Base-by-base conservation (phyloP, 1,140 invertebrate species). In the Drosophila carrolli region DNA sequence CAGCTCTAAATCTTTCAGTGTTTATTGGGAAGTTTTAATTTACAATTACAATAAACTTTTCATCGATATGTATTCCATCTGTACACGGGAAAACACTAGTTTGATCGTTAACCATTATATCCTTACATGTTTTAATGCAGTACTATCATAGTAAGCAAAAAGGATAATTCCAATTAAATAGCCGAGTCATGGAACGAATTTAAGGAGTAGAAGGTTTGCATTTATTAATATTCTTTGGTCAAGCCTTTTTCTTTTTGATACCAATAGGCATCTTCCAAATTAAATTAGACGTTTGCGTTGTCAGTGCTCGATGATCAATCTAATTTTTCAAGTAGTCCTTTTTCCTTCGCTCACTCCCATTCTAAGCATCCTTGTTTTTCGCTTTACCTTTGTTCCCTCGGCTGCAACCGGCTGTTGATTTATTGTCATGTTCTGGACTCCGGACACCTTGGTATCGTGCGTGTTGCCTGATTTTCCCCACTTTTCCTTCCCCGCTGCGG, bases 381-480 rank as follows among this genome's bases (percentile, higher is more conserved):
- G 14, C 13, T 16, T 44, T 23, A 35, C 10, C 47, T 55, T 23
- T 32, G 16, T 37, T 27, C 16, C 14, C 27, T 59, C 55, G 41
- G 10, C 72, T 35, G 27, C 50, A 74, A 48, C 57, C 27, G 59
- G 37, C 54, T 62, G 55, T 88, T 88, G 84, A 88, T 88, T 88
- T 88, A 88, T 88, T 78, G 66, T 63, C 84, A 73, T 88, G 80
- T 83, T 82, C 80, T 75, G 71, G 71, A 84, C 76, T 68, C 61
- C 38, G 76, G 72, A 88, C 83, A 88, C 83, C 83, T 88, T 62
- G 73, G 73, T 51, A 62, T 80, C 71, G 62, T 81, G 81, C 75
- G 82, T 81, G 74, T 81, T 72, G 51, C 61, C 51, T 76, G 73
- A 54, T 55, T 76, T 75, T 63, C 59, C 72, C 71, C 51, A 55